Evolutionary conservation across 2,797 vertebrate species (phyloP).

Genomic region (Characodon lateralis): DNA sequence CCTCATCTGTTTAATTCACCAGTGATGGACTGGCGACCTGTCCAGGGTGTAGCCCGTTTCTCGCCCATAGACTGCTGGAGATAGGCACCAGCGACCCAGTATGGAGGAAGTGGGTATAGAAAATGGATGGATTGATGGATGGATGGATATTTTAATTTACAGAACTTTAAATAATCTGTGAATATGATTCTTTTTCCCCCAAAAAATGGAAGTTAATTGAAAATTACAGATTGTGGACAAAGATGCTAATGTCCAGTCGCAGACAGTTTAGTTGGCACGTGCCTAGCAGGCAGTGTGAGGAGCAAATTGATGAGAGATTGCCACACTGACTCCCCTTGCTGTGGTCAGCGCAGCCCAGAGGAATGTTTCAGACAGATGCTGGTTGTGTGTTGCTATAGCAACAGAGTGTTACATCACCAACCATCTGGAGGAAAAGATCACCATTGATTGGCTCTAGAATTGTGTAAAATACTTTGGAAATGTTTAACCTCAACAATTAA

Average conservation of each 20-base stretch:
- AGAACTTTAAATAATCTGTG: background rate
- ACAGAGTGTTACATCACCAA: slow-evolving; percentile 42
- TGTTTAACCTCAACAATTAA: no score
- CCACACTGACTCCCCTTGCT: slow-evolving; percentile 62
- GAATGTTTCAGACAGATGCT: slow-evolving; percentile 52
- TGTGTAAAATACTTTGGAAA: background rate
- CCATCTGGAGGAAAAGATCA: slow-evolving; percentile 63
- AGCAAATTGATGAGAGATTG: slow-evolving; percentile 60
- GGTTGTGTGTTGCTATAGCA: slow-evolving; percentile 50
- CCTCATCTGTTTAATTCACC: background rate
- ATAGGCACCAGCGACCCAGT: no score
- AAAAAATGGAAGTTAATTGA: background rate
- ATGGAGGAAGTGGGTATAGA: no score
- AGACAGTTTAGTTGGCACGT: slow-evolving; percentile 26
- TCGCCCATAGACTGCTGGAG: no score
- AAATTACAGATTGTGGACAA: background rate
- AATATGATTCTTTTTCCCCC: no score
- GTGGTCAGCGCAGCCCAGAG: slow-evolving; percentile 50
- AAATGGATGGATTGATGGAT: no score
- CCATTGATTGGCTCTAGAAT: slow-evolving; percentile 24
- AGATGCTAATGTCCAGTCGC: slow-evolving; percentile 32
- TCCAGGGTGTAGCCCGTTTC: no score
- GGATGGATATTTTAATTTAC: background rate
- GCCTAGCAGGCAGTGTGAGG: slow-evolving; percentile 40
- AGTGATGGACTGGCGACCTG: no score